phyloP scores from a whole-genome alignment of 2,888 invertebrate species.

The Pecten maximus region DNA sequence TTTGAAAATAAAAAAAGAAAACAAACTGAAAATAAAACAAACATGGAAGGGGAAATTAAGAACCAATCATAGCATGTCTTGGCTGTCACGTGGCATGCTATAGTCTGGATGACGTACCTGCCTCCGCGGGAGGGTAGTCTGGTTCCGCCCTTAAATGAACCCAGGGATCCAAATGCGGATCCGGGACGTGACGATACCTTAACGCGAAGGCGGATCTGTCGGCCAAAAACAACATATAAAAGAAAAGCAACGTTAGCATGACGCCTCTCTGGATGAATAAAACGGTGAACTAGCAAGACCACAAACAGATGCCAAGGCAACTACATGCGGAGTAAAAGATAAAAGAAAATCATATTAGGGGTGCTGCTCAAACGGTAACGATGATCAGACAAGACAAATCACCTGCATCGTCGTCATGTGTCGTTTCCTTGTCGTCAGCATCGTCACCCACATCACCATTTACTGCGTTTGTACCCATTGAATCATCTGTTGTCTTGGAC shows the following conservation, averaged over 20 bases:
- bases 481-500: slow-evolving; percentile 35
- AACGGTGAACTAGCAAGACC: slow-evolving; percentile 35
- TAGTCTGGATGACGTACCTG: slow-evolving; percentile 38
- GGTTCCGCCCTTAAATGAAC: slow-evolving; percentile 33
- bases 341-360: slow-evolving; percentile 28
- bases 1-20: slow-evolving; percentile 51
- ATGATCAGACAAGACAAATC: slow-evolving; percentile 26
- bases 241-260: slow-evolving; percentile 35
- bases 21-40: slow-evolving; percentile 45
- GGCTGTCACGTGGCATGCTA: slow-evolving; percentile 27
- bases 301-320: slow-evolving; percentile 32
- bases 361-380: slow-evolving; percentile 26
- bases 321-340: slow-evolving; percentile 30
- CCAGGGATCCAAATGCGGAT: slow-evolving; percentile 37
- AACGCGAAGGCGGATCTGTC: slow-evolving; percentile 20
- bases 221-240: slow-evolving; percentile 34
- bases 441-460: slow-evolving; percentile 11
- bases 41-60: slow-evolving; percentile 41
- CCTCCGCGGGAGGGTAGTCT: slow-evolving; percentile 38
- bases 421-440: slow-evolving; percentile 10
- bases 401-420: slow-evolving; percentile 44
- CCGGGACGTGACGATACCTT: slow-evolving; percentile 31
- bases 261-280: slow-evolving; percentile 28
- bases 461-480: not conserved
- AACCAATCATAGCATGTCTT: slow-evolving; percentile 35